Evolutionary conservation across 2,113 vertebrate species (phyloP), one percentile per base, ranked within the genome.

Genomic region (Grammomys surdaster): DNA sequence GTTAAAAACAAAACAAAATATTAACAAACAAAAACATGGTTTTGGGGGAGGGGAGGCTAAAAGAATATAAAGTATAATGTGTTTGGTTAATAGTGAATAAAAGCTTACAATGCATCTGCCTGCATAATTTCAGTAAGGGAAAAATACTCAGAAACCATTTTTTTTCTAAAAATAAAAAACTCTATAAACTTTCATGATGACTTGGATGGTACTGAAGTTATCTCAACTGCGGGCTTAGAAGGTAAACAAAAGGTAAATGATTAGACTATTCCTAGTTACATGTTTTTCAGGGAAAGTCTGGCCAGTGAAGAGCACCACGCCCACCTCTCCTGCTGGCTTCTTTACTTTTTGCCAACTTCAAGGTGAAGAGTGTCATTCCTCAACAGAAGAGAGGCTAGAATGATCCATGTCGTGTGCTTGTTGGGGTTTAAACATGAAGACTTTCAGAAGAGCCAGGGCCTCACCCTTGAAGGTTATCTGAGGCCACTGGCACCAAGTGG

Each of bases 211-310:
- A 69, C 75, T 96, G 87, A 85, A 67, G 75, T 95, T 76, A 73
- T 81, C 88, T 92, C 75, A 76, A 56, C 76, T 91, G 97, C 95
- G 93, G 65, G 93, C 95, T 98, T 97, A 89, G 92, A 97, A 98
- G 81, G 97, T 97, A 98, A 98, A 98, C 96, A 98, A 96, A 95
- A 92, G 89, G 97, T 98, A 96, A 98, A 98, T 98, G 94, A 98
- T 98, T 98, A 98, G 95, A 95, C 97, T 51, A 97, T 96, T 98
- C 97, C 95, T 97, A 56, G 97, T 97, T 97, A 95, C 90, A 93
- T 96, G 96, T 95, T 89, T 97, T 98, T 94, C 96, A 97, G 93
- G 77, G 88, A 97, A 97, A 92, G 93, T 78, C 69, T 82, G 96
- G 51, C 92, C 96, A 84, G n/a, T 94, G 90, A 43, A 86, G 95